These are phyloP conservation scores for Pyralis farinalis DNA, from an alignment of 2,888 invertebrate species.

Conservation along the genomic window DNA sequence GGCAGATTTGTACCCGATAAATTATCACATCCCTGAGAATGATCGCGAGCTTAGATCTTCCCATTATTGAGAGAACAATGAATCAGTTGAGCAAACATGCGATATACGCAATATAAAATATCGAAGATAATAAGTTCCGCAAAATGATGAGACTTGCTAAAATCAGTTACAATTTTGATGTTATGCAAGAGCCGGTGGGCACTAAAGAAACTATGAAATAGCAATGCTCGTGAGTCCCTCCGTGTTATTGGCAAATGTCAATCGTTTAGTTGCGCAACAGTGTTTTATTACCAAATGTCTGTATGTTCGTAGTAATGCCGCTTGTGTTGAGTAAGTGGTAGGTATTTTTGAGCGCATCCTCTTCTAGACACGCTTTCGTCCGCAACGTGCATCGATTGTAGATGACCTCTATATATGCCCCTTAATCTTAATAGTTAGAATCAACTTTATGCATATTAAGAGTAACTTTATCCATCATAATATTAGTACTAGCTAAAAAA, in stretches of 20 bases:
- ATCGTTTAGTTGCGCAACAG: conserved; percentile 59
- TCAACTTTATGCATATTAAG: too few species aligned
- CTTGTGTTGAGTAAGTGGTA: conserved; percentile 44
- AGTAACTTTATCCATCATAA: too few species aligned
- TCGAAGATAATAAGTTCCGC: not conserved
- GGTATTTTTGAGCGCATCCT: conserved; percentile 45
- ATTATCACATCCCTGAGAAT: conserved; percentile 34
- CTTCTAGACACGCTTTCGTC: conserved; percentile 30
- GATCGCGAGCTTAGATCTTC: conserved; percentile 34
- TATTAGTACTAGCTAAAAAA: too few species aligned
- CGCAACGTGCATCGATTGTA: conserved; percentile 15
- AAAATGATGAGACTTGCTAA: conserved; percentile 6
- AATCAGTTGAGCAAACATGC: conserved; percentile 4
- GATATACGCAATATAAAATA: not conserved
- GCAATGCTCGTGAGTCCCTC: conserved; percentile 35
- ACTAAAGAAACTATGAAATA: conserved; percentile 35
- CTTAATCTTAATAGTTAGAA: too few species aligned
- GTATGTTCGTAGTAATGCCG: conserved; percentile 42
- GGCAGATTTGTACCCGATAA: conserved; percentile 20
- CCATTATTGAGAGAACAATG: conserved; percentile 33
- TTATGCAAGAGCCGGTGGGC: conserved; percentile 28
- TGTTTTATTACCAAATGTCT: conserved; percentile 66
- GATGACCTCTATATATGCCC: conserved; percentile 9
- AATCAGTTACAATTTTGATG: conserved; percentile 20
- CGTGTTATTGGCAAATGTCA: conserved; percentile 64